Evolutionary conservation across 1,140 invertebrate species (phyloP).

Genomic region (Bombus cullumanus): DNA sequence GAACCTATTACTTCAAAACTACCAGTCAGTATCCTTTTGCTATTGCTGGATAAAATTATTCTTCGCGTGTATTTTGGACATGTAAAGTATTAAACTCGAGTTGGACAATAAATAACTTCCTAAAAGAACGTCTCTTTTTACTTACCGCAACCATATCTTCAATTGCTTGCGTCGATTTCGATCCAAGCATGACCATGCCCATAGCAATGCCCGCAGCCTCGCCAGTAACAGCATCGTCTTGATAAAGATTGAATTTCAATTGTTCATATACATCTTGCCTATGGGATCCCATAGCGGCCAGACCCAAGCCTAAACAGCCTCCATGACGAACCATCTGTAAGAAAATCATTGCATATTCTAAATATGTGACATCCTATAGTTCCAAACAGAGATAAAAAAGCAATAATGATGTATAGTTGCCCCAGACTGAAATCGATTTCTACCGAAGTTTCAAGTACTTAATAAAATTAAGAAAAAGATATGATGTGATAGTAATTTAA

Average conservation of each 20-base stretch:
- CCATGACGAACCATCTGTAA: conserved; percentile 95
- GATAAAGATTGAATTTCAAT: conserved; percentile 97
- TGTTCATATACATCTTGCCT: conserved; percentile 97
- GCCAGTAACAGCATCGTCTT: conserved; percentile 99
- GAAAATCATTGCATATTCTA: not conserved
- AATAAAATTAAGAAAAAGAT: too few relatives aligned
- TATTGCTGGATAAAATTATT: not conserved
- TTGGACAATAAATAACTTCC: not conserved
- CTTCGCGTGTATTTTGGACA: not conserved
- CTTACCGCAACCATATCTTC: conserved; percentile 96
- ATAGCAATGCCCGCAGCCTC: conserved; percentile 99
- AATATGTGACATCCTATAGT: not conserved
- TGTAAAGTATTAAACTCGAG: not conserved
- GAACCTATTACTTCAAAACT: conserved; percentile 37
- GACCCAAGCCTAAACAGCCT: conserved; percentile 96
- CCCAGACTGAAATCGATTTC: too few relatives aligned
- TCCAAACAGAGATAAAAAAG: not conserved
- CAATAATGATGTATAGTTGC: too few relatives aligned
- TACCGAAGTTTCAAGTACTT: too few relatives aligned
- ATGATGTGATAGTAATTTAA: too few relatives aligned
- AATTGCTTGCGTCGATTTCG: conserved; percentile 93
- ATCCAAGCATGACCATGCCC: conserved; percentile 99
- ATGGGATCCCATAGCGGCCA: conserved; percentile 98
- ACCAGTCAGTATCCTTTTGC: conserved; percentile 25
- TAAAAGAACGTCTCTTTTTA: conserved; percentile 17